Conservation (phyloP, 2,113 vertebrate species). For the Daphoenositta chrysoptera region DNA sequence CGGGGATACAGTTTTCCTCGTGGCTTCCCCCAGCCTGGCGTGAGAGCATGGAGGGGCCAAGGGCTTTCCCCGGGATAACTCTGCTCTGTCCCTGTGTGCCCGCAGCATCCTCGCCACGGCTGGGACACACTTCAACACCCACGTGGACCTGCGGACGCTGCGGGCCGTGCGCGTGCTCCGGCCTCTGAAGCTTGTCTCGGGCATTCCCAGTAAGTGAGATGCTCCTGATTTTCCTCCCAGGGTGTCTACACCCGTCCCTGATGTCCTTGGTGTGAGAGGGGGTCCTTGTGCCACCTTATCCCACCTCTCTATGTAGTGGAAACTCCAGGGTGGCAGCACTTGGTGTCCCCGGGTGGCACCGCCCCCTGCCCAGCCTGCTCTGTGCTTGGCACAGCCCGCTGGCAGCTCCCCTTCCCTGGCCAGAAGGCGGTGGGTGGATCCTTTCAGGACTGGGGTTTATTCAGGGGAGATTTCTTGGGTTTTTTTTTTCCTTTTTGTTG, state of each 20-base stretch:
- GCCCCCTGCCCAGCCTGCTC: neutral
- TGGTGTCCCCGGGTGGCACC: neutral
- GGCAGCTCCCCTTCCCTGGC: neutral
- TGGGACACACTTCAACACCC: slow-evolving; percentile 94
- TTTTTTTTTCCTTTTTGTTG: neutral
- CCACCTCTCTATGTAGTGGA: neutral
- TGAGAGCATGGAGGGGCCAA: rapidly evolving
- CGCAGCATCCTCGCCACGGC: slow-evolving; percentile 93
- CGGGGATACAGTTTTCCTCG: rapidly evolving
- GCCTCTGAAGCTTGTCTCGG: slow-evolving; percentile 95
- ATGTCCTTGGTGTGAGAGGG: neutral
- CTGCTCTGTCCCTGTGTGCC: slow-evolving; percentile 39
- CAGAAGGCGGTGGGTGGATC: slow-evolving; percentile 26
- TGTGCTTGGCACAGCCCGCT: neutral
- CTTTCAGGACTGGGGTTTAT: slow-evolving; percentile 24
- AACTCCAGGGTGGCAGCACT: rapidly evolving
- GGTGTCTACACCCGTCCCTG: rapidly evolving
- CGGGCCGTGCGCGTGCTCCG: slow-evolving; percentile 91
- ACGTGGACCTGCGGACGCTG: slow-evolving; percentile 93
- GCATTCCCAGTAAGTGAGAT: slow-evolving; percentile 89
- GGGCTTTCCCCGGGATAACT: neutral
- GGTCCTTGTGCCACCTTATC: neutral
- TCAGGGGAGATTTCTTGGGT: neutral
- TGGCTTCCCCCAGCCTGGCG: rapidly evolving
- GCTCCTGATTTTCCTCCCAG: neutral